Evolutionary conservation across 1,140 invertebrate genomes (phyloP).

Genomic region (Drosophila sturtevanti): DNA sequence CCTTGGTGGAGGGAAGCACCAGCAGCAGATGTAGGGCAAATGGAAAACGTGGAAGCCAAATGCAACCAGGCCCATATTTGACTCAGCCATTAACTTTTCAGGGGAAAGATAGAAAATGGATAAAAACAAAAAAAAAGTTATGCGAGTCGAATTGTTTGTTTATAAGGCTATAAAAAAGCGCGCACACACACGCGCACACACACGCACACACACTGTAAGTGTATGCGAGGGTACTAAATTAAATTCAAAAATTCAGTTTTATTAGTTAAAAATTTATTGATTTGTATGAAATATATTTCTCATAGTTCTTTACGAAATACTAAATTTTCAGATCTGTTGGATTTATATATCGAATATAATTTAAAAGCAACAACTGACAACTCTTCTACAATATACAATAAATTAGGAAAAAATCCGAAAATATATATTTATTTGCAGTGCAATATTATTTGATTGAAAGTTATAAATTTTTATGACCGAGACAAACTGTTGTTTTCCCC

Average conservation of each 20-base stretch:
- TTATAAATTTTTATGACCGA: no score
- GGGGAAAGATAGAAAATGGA: background rate
- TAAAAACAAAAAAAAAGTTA: background rate
- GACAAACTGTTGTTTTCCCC: background rate
- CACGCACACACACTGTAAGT: background rate
- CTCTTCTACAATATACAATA: no score
- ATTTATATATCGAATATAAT: no score
- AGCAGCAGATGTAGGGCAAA: conserved; percentile 50
- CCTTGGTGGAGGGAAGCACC: conserved; percentile 28
- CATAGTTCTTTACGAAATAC: no score
- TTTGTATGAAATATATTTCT: no score
- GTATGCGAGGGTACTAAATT: background rate
- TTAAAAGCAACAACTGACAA: no score
- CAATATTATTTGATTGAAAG: no score
- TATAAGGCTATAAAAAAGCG: conserved; percentile 3
- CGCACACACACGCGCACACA: background rate
- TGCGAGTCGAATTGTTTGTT: conserved; percentile 1
- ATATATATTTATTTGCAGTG: no score
- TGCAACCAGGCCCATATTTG: conserved; percentile 1
- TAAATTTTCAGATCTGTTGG: no score
- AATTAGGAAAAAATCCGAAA: no score
- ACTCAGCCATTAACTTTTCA: conserved; percentile 2
- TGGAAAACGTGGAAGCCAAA: conserved; percentile 9
- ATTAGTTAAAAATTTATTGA: no score
- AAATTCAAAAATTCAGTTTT: background rate